Conservation (phyloP, 2,797 vertebrate species). For the Danionella dracula region DNA sequence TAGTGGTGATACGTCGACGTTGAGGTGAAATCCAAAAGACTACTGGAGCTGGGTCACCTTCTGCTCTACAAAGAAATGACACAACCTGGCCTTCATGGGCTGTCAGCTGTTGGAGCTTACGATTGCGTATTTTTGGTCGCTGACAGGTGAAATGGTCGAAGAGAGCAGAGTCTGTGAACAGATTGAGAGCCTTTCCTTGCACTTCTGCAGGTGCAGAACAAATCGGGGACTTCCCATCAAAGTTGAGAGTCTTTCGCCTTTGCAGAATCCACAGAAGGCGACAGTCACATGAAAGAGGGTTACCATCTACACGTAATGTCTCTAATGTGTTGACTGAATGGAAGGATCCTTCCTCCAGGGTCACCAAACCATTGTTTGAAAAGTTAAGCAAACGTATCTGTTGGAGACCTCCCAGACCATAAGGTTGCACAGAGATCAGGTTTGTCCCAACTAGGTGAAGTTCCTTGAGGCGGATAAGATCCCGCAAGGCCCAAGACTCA, state of each 20-base stretch:
- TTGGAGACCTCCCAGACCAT: conserved; percentile 84
- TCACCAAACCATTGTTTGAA: conserved; percentile 84
- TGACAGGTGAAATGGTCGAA: conserved; percentile 96
- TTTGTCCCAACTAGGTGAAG: conserved; percentile 87
- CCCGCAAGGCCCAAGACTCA: conserved; percentile 84
- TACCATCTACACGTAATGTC: conserved; percentile 85
- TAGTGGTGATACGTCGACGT: conserved; percentile 81
- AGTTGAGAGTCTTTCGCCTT: conserved; percentile 90
- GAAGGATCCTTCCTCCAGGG: conserved; percentile 87
- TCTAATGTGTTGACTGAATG: conserved; percentile 92
- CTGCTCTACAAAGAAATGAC: conserved; percentile 86
- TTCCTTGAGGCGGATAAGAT: conserved; percentile 87
- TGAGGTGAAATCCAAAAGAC: conserved; percentile 94
- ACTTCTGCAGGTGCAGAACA: conserved; percentile 83
- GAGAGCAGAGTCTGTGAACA: conserved; percentile 87
- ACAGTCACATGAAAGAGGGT: conserved; percentile 93
- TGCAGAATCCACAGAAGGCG: conserved; percentile 95
- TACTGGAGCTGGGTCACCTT: conserved; percentile 85
- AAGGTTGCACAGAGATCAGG: conserved; percentile 79
- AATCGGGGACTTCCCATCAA: conserved; percentile 83
- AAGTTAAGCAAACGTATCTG: conserved; percentile 94
- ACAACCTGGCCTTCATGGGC: conserved; percentile 84
- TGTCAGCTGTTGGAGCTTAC: conserved; percentile 83
- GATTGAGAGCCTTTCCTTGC: conserved; percentile 80
- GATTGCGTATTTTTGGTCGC: conserved; percentile 90